Percentiles rank a stretch among this genome's conserved stretches.
phyloP scores from a whole-genome alignment of 2,797 vertebrate species.

The Pagetopsis macropterus region DNA sequence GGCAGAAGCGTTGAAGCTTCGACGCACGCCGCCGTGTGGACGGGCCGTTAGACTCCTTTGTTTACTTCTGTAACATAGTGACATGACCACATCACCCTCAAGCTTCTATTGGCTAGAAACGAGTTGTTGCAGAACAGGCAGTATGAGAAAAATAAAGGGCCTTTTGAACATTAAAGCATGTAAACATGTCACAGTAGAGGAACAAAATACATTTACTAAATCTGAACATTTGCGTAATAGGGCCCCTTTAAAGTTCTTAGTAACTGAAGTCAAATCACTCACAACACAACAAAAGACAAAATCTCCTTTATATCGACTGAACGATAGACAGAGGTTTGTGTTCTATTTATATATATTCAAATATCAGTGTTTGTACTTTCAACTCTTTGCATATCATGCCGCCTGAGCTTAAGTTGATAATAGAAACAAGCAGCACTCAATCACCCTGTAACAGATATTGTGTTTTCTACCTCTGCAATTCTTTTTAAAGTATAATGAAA shows the following conservation, averaged over 20 bases:
- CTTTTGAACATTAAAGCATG: too few relatives aligned
- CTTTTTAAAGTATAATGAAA: constrained; percentile 30
- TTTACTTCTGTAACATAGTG: too few relatives aligned
- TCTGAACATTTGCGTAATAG: too few relatives aligned
- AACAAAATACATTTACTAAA: too few relatives aligned
- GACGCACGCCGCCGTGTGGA: too few relatives aligned
- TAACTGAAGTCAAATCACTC: neutral
- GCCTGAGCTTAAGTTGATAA: constrained; percentile 26
- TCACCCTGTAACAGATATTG: constrained; percentile 8
- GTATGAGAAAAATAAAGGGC: too few relatives aligned
- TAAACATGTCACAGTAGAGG: too few relatives aligned
- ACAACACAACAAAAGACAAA: neutral
- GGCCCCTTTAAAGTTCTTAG: constrained; percentile 2
- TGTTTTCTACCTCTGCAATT: constrained; percentile 15
- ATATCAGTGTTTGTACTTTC: constrained; percentile 12
- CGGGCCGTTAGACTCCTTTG: too few relatives aligned
- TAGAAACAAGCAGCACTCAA: constrained; percentile 7
- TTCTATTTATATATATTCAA: constrained; percentile 35
- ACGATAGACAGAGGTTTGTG: constrained; percentile 3
- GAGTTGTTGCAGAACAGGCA: too few relatives aligned
- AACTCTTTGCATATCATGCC: constrained; percentile 6
- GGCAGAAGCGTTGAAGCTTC: too few relatives aligned
- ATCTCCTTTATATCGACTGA: neutral
- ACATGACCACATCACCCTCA: too few relatives aligned
- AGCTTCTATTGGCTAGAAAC: too few relatives aligned